Evolutionary conservation across 2,888 invertebrate species (phyloP).

Genomic region (Elegia similella): DNA sequence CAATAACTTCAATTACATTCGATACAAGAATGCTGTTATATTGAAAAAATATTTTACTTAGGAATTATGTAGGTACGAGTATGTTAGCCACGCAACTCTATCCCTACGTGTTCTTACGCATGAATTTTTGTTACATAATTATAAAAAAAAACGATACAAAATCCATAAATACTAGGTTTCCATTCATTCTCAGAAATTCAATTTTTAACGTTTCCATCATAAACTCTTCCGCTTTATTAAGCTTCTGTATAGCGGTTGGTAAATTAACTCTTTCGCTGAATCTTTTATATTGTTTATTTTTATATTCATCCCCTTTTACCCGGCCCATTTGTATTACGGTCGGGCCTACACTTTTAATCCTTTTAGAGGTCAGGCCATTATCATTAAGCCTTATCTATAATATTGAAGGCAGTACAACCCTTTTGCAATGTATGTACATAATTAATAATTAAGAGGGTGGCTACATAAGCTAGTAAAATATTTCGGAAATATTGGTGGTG

Average conservation of each 20-base stretch:
- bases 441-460: constrained; percentile 31
- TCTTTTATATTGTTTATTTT: constrained; percentile 38
- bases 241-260: constrained; percentile 15
- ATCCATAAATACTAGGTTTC: too few relatives aligned
- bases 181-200: not conserved
- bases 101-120: too few relatives aligned
- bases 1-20: too few relatives aligned
- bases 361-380: constrained; percentile 40
- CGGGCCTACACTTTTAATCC: constrained; percentile 43
- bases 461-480: not conserved
- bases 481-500: not conserved
- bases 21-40: too few relatives aligned
- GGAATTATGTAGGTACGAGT: too few relatives aligned
- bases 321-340: constrained; percentile 33
- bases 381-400: constrained; percentile 37
- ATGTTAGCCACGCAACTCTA: too few relatives aligned
- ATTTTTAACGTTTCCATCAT: not conserved
- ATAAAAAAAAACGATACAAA: too few relatives aligned
- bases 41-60: too few relatives aligned
- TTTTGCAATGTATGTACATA: constrained; percentile 30
- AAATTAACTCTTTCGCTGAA: constrained; percentile 29
- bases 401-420: constrained; percentile 35
- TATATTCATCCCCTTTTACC: constrained; percentile 29
- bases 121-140: too few relatives aligned
- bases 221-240: constrained; percentile 28